A percentile compares a stretch with the other conserved stretches of the same genome.
Conservation (phyloP, 1,140 invertebrate genomes). For the Yoshiicerus persimilis region DNA sequence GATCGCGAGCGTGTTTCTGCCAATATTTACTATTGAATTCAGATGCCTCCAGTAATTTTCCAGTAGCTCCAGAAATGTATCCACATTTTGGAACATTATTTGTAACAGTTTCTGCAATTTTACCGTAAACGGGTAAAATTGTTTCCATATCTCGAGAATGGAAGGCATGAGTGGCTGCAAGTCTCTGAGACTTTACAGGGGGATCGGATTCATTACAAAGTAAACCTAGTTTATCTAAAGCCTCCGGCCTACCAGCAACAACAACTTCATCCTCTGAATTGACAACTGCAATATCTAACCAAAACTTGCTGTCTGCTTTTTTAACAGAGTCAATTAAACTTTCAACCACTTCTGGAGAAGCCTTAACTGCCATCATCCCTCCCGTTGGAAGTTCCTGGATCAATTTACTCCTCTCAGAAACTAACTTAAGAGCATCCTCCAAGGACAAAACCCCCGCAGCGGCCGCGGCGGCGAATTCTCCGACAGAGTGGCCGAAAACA, state of each 20-base stretch:
- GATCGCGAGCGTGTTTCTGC: slow-evolving; percentile 15
- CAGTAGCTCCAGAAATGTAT: slow-evolving; percentile 7
- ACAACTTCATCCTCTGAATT: slow-evolving; percentile 27
- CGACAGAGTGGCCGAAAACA: slow-evolving; percentile 40
- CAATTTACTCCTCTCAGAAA: slow-evolving; percentile 22
- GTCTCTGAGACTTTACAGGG: neutral
- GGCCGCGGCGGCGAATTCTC: slow-evolving; percentile 40
- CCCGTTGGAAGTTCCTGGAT: slow-evolving; percentile 4
- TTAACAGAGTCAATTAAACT: neutral
- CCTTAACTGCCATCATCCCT: slow-evolving; percentile 33
- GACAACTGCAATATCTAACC: slow-evolving; percentile 26
- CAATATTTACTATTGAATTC: slow-evolving; percentile 10
- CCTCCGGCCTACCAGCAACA: neutral
- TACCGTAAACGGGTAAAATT: slow-evolving; percentile 13
- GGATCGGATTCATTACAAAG: neutral
- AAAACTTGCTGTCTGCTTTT: neutral
- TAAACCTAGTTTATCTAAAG: neutral
- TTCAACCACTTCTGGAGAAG: neutral
- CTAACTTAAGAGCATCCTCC: slow-evolving; percentile 30
- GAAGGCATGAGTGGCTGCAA: slow-evolving; percentile 26
- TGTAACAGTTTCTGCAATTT: neutral
- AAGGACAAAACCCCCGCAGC: slow-evolving; percentile 20
- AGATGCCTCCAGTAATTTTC: neutral
- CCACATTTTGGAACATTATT: neutral
- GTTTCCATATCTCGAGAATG: slow-evolving; percentile 33